These are phyloP conservation scores for Drosophila merina DNA, from an alignment of 2,888 invertebrate genomes.

Conservation along the genomic window DNA sequence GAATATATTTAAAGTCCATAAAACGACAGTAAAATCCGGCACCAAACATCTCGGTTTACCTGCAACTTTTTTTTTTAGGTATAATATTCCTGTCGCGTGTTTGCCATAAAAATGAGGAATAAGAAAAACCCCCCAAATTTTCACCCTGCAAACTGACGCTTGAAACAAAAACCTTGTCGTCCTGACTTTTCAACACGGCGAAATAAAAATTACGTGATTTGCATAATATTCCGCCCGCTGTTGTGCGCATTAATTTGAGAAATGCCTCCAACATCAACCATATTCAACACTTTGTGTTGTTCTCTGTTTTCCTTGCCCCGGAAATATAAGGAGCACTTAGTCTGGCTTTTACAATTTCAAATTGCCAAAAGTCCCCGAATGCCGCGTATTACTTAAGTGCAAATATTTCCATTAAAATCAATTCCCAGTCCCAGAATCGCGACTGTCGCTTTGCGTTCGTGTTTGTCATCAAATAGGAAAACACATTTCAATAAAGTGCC, in stretches of 20 bases:
- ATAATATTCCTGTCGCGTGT: constrained; percentile 15
- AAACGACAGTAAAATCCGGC: constrained; percentile 3
- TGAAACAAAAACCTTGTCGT: constrained; percentile 38
- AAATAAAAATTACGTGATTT: constrained; percentile 47
- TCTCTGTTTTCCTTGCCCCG: constrained; percentile 8
- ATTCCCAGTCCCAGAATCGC: constrained; percentile 17
- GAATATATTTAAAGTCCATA: not conserved
- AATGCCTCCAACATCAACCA: constrained; percentile 33
- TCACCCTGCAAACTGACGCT: constrained; percentile 5
- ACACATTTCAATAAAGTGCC: constrained; percentile 42
- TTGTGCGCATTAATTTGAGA: constrained; percentile 43
- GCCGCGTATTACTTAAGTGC: constrained; percentile 25
- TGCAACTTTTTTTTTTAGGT: constrained; percentile 1
- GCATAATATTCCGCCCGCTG: constrained; percentile 36
- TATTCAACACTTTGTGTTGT: constrained; percentile 27
- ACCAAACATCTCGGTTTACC: not conserved
- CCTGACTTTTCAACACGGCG: constrained; percentile 34
- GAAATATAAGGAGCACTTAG: constrained; percentile 37
- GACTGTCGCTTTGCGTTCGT: not conserved
- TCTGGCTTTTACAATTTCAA: constrained; percentile 24
- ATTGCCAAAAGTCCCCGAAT: constrained; percentile 13
- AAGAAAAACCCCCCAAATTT: not conserved
- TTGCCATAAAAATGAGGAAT: constrained; percentile 24
- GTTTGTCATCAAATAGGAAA: constrained; percentile 38
- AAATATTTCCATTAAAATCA: constrained; percentile 49